A percentile compares a stretch with the other conserved stretches of the same genome.
Evolutionary conservation across 2,113 vertebrate genomes (phyloP).

Genomic region (Apeltes quadracus): DNA sequence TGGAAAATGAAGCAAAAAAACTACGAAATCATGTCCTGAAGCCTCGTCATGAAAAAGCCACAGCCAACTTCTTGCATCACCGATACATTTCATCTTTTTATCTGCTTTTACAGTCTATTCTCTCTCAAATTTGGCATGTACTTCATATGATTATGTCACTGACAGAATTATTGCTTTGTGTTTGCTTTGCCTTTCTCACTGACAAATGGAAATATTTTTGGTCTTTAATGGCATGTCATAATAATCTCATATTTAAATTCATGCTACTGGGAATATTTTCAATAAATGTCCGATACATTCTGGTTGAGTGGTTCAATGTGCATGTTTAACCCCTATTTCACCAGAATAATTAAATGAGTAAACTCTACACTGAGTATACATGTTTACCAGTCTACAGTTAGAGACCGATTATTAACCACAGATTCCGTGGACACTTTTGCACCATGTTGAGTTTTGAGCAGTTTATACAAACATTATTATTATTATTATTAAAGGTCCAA

Average conservation of each 20-base stretch:
- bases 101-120: background rate
- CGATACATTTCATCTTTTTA: background rate
- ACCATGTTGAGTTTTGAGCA: background rate
- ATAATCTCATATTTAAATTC: background rate
- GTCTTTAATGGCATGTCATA: background rate
- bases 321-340: background rate
- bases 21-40: constrained; percentile 35
- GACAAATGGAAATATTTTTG: background rate
- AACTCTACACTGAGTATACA: background rate
- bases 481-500: too few species aligned
- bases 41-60: background rate
- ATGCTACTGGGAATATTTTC: background rate
- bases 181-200: background rate
- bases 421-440: background rate
- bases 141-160: background rate
- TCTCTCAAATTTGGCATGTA: background rate
- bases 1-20: constrained; percentile 24
- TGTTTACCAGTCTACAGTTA: background rate
- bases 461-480: too few species aligned
- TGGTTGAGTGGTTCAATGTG: background rate
- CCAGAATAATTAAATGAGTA: background rate
- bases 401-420: background rate
- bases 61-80: background rate
- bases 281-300: constrained; percentile 24
- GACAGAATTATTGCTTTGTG: background rate